Base-by-base conservation (phyloP, 2,113 vertebrate genomes). In the Oriolus oriolus region DNA sequence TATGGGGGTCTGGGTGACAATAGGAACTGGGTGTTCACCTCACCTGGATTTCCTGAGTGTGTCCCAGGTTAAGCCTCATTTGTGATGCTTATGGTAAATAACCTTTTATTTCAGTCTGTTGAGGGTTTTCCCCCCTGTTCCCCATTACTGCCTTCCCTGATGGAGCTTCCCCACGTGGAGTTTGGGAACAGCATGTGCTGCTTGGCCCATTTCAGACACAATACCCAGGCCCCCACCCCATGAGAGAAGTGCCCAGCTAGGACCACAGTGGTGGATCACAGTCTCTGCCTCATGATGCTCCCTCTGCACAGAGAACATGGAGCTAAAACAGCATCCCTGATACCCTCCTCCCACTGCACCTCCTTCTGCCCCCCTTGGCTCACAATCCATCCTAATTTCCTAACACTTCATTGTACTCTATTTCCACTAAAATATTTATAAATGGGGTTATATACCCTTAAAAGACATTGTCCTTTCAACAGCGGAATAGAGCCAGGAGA, bases 161-260 rank as follows among this genome's bases (percentile, higher is more conserved):
- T 13, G 11, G 31, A 89, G 31, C 59, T 42, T 74, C 50, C 41
- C 49, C 39, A 9, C 8, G 0, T 16, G 30, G 19, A 26, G 20
- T 39, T 1, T 56, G 13, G 30, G 41, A 26, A 13, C 33, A 74
- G 42, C 8, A 57, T 39, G 26, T 49, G 39, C 28, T 61, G 65
- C 15, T 33, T 8, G 22, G 57, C 20, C 56, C 57, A 35, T 41
- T 66, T 61, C 1, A 6, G 52, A 44, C 39, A 27, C 0, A 19
- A 18, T 7, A 44, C 20, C 47, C 52, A 70, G 17, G n/a, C 5
- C 27, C 22, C 11, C 41, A 49, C 1, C 11, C n/a, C 65, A 45
- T 1, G 7, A 18, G 30, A 47, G 23, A 21, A 9, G 37, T 31
- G 35, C 13, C 35, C 0, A 0, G 18, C 1, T 1, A 60, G 37